These are phyloP conservation scores for Calameuta pallipes DNA, from an alignment of 2,888 invertebrate species.

Conservation along the genomic window DNA sequence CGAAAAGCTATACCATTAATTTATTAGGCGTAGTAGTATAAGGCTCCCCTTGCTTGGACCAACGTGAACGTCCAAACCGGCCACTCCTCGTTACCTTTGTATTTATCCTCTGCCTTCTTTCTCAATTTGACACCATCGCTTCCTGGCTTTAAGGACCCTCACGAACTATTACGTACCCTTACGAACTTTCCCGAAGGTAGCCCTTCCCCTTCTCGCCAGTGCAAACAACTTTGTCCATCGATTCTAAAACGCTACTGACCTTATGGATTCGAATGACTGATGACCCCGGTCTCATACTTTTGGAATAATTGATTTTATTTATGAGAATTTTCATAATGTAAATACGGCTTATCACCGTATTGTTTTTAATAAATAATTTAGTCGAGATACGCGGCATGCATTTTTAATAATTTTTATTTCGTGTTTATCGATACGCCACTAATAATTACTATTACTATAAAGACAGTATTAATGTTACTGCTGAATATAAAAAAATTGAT, in stretches of 20 bases:
- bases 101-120: constrained; percentile 6
- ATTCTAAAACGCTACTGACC: not conserved
- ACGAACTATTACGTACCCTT: not conserved
- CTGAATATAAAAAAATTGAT: not conserved
- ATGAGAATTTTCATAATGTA: not conserved
- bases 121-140: constrained; percentile 22
- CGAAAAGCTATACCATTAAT: constrained; percentile 47
- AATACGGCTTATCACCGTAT: not conserved
- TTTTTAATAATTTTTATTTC: not conserved
- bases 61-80: constrained; percentile 45
- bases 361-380: not conserved
- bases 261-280: not conserved
- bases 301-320: not conserved
- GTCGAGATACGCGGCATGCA: not conserved
- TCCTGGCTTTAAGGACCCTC: constrained; percentile 19
- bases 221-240: not conserved
- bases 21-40: constrained; percentile 46
- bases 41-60: constrained; percentile 47
- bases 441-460: too few relatives aligned
- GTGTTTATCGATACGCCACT: not conserved
- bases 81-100: constrained; percentile 27
- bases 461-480: not conserved
- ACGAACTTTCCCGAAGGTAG: not conserved
- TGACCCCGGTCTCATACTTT: not conserved
- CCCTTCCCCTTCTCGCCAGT: not conserved